Evolutionary conservation across 1,140 invertebrate genomes (phyloP).

Genomic region (Calephelis nemesis): DNA sequence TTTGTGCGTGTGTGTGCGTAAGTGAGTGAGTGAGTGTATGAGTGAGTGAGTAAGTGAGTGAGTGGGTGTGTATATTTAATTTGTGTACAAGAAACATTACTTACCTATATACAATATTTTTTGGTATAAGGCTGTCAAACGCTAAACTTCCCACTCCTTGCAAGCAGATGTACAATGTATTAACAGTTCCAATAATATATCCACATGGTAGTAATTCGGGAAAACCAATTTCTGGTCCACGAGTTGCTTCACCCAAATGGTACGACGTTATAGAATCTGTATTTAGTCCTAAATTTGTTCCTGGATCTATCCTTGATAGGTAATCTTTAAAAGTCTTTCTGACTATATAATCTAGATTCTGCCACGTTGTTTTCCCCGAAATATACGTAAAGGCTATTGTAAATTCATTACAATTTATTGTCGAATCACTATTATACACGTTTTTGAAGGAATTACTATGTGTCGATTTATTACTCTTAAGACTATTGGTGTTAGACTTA

Average conservation of each 20-base stretch:
- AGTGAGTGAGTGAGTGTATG: too few species aligned
- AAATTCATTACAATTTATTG: constrained; percentile 81
- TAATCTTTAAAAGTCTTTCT: constrained; percentile 97
- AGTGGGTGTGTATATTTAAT: too few species aligned
- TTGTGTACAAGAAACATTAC: constrained; percentile 39
- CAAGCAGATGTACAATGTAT: constrained; percentile 89
- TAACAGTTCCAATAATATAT: constrained; percentile 93
- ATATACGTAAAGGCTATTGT: constrained; percentile 94
- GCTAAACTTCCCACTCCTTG: constrained; percentile 95
- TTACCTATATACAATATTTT: constrained; percentile 94
- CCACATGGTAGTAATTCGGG: constrained; percentile 95
- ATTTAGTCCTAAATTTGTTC: constrained; percentile 93
- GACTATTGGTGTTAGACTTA: constrained; percentile 77
- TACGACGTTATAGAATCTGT: constrained; percentile 94
- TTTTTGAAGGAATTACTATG: constrained; percentile 79
- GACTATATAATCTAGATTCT: constrained; percentile 94
- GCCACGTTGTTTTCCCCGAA: constrained; percentile 96
- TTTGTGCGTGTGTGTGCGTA: too few species aligned
- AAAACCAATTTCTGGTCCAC: constrained; percentile 84
- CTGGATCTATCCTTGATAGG: constrained; percentile 94
- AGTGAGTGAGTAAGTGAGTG: too few species aligned
- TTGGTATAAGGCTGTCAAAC: constrained; percentile 97
- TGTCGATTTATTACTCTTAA: constrained; percentile 80
- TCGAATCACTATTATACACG: constrained; percentile 77
- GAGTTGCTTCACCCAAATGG: constrained; percentile 93